These are phyloP conservation scores for Hypselothyrea guttata DNA, from an alignment of 2,888 invertebrate species.

Conservation along the genomic window DNA sequence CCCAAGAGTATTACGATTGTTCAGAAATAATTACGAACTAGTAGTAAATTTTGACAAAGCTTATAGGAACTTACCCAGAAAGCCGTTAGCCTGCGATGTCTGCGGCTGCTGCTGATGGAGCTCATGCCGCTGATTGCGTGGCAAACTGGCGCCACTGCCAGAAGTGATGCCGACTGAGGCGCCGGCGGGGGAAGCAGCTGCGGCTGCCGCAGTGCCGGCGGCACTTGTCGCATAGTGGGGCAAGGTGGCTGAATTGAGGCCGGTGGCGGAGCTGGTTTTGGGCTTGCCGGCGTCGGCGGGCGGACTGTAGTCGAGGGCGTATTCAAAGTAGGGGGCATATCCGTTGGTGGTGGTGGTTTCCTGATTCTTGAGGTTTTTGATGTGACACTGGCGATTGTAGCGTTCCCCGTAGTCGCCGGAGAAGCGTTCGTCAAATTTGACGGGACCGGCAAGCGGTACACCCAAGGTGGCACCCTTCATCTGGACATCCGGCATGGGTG, in stretches of 20 bases:
- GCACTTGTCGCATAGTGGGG: constrained; percentile 76
- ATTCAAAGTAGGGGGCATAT: constrained; percentile 90
- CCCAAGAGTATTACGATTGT: too few species aligned
- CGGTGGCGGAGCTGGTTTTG: constrained; percentile 33
- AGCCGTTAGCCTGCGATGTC: constrained; percentile 75
- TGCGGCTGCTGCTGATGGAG: constrained; percentile 69
- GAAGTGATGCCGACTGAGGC: background rate
- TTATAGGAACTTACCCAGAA: constrained; percentile 70
- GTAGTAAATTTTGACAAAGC: background rate
- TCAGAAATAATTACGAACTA: too few species aligned
- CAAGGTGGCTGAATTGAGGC: constrained; percentile 78
- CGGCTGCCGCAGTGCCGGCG: constrained; percentile 29
- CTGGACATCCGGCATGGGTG: constrained; percentile 81
- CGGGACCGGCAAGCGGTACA: constrained; percentile 90
- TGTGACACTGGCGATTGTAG: constrained; percentile 76
- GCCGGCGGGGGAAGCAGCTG: background rate
- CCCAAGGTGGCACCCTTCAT: constrained; percentile 83
- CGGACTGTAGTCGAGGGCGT: constrained; percentile 93
- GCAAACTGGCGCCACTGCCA: constrained; percentile 77
- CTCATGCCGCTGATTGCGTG: constrained; percentile 80
- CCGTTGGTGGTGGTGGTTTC: constrained; percentile 76
- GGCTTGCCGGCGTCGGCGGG: constrained; percentile 82
- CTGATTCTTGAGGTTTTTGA: constrained; percentile 78
- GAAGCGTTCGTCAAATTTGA: constrained; percentile 87
- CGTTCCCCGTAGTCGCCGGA: constrained; percentile 81